Conservation (phyloP, 1,140 invertebrate species). For the Onthophagus taurus region DNA sequence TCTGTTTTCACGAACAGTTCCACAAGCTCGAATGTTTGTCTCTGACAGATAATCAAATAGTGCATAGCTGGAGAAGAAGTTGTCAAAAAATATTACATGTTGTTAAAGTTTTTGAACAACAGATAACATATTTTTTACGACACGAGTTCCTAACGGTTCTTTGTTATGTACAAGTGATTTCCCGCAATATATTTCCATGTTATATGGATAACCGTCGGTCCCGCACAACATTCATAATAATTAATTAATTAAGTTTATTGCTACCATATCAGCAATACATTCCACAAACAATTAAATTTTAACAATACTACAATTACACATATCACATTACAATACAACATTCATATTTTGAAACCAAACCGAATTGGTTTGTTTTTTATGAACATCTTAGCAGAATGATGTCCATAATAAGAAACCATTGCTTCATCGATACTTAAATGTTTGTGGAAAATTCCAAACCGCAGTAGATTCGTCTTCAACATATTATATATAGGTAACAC, state of each 20-base stretch:
- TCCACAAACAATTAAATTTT: too few relatives aligned
- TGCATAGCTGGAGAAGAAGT: conserved; percentile 1
- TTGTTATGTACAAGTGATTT: background rate
- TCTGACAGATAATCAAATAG: background rate
- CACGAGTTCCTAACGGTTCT: background rate
- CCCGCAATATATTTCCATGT: conserved; percentile 12
- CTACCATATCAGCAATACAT: too few relatives aligned
- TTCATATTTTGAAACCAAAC: conserved; percentile 13
- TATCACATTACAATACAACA: background rate
- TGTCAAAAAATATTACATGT: conserved; percentile 6
- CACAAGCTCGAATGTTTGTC: background rate
- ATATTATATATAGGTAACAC: background rate
- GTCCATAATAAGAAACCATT: background rate
- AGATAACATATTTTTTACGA: conserved; percentile 2
- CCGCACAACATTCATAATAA: background rate
- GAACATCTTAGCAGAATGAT: conserved; percentile 1
- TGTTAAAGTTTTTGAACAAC: background rate
- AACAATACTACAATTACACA: too few relatives aligned
- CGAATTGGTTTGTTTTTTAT: background rate
- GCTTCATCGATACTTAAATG: background rate
- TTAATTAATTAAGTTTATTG: too few relatives aligned
- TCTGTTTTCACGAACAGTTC: conserved; percentile 1
- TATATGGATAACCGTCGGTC: background rate
- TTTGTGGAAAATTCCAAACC: background rate
- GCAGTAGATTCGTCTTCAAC: background rate